These are phyloP conservation scores for Eulemur macaco DNA, from an alignment of 2,113 vertebrate species.

Conservation along the genomic window DNA sequence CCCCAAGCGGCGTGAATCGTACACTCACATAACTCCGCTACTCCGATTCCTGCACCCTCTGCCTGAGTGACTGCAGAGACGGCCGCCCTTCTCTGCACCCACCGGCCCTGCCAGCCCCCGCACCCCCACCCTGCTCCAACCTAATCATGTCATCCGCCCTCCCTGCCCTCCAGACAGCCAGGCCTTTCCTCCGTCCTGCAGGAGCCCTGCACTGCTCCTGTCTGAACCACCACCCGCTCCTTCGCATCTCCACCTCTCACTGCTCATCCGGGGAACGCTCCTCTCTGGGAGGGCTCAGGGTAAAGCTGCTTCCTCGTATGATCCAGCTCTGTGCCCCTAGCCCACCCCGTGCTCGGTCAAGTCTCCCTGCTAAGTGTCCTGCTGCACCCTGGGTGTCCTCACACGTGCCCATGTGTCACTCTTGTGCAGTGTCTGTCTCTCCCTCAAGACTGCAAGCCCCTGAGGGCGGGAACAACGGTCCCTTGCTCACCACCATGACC, in stretches of 20 bases:
- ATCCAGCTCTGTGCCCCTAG: background rate
- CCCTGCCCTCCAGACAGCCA: background rate
- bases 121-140: too few relatives aligned
- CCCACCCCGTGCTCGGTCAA: background rate
- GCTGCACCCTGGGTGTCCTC: background rate
- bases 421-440: background rate
- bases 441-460: background rate
- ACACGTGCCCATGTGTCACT: background rate
- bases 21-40: background rate
- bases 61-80: background rate
- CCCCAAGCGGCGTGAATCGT: background rate
- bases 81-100: background rate
- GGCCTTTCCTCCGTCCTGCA: background rate
- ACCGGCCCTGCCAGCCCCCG: background rate
- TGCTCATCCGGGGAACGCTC: accelerated
- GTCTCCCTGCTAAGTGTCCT: background rate
- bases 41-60: background rate
- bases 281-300: background rate
- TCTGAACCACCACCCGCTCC: accelerated
- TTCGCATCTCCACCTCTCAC: accelerated
- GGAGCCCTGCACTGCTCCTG: too few relatives aligned
- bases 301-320: background rate
- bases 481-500: too few relatives aligned
- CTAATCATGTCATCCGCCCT: too few relatives aligned
- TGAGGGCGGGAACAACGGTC: too few relatives aligned